Evolutionary conservation across 2,797 vertebrate genomes (phyloP).

Genomic region (Phalanger gymnotis): DNA sequence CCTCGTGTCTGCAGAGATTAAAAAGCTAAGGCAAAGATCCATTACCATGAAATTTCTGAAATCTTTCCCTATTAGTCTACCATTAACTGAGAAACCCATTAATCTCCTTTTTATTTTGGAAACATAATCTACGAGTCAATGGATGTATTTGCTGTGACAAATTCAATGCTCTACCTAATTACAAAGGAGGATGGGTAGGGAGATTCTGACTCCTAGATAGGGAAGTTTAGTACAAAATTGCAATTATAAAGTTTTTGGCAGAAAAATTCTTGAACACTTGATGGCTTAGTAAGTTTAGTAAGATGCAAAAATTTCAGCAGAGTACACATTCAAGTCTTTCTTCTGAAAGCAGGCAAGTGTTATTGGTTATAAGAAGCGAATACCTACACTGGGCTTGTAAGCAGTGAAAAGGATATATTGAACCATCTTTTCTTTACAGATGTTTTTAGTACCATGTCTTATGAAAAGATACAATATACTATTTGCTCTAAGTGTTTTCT

Average conservation of each 20-base stretch:
- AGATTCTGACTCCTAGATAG: constrained; percentile 64
- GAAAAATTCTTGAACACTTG: constrained; percentile 58
- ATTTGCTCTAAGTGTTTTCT: constrained; percentile 68
- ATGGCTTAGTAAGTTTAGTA: constrained; percentile 63
- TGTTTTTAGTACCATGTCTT: constrained; percentile 67
- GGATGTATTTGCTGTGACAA: constrained; percentile 67
- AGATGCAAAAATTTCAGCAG: constrained; percentile 66
- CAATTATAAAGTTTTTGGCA: constrained; percentile 61
- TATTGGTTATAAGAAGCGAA: constrained; percentile 54
- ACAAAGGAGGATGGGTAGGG: constrained; percentile 50
- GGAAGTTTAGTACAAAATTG: constrained; percentile 72
- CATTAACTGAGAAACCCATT: constrained; percentile 67
- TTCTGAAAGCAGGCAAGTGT: constrained; percentile 62
- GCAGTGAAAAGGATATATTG: constrained; percentile 44
- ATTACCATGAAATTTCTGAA: constrained; percentile 56
- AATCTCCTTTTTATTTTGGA: constrained; percentile 71
- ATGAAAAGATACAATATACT: constrained; percentile 61
- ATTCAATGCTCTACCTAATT: constrained; percentile 75
- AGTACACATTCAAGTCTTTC: constrained; percentile 68
- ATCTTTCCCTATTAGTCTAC: neutral
- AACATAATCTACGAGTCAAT: constrained; percentile 75
- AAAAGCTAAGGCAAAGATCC: constrained; percentile 55
- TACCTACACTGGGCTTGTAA: constrained; percentile 51
- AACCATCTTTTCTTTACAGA: constrained; percentile 61
- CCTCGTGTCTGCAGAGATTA: constrained; percentile 66